Evolutionary conservation across 2,113 vertebrate genomes (phyloP).

Genomic region (Hystrix cristata): DNA sequence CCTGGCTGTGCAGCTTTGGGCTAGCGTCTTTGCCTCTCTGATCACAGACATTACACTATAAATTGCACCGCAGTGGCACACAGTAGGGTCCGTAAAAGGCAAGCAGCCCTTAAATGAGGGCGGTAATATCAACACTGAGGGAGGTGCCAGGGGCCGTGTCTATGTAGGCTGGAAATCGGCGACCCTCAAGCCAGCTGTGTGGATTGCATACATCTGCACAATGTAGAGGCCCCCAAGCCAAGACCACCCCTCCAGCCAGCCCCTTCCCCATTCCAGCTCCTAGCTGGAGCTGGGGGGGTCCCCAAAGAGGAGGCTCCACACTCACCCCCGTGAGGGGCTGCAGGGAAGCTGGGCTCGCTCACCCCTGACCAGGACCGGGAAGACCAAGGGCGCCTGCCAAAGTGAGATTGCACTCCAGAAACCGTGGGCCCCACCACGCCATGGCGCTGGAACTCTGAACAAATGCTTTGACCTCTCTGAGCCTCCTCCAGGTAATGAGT

Average conservation of each 20-base stretch:
- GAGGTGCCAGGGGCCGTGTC: fast-evolving
- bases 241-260: not conserved
- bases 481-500: not conserved
- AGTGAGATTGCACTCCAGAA: no score
- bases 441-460: not conserved
- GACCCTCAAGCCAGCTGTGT: fast-evolving
- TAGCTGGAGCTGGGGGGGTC: not conserved
- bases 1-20: not conserved
- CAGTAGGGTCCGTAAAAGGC: not conserved
- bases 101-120: not conserved
- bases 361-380: not conserved
- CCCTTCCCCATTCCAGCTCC: not conserved
- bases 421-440: not conserved
- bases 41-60: not conserved
- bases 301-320: not conserved
- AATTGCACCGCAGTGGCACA: not conserved
- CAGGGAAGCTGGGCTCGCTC: not conserved
- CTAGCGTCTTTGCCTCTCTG: not conserved
- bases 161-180: not conserved
- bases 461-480: not conserved
- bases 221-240: not conserved
- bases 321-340: no score
- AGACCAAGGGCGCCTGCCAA: not conserved
- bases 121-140: not conserved
- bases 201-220: not conserved